A percentile compares a stretch with the other conserved stretches of the same genome.
phyloP scores from a whole-genome alignment of 2,113 vertebrate genomes.

The Lanius ludovicianus region DNA sequence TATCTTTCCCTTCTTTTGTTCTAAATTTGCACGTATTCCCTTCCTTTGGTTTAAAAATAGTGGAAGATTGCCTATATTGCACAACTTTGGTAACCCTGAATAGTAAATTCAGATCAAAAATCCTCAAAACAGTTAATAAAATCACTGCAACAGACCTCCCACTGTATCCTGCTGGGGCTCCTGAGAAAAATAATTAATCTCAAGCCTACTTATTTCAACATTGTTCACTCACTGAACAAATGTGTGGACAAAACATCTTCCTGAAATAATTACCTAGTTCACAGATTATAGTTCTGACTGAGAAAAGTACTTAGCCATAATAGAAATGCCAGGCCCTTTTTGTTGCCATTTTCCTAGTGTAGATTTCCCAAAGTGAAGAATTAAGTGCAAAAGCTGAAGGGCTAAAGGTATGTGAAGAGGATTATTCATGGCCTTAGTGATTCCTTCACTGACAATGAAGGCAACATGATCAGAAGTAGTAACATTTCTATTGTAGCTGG shows the following conservation, averaged over 20 bases:
- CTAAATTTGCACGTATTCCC: neutral
- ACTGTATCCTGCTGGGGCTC: constrained; percentile 22
- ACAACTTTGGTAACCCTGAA: neutral
- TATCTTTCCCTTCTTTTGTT: neutral
- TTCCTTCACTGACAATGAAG: neutral
- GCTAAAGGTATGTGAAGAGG: neutral
- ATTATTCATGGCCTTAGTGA: neutral
- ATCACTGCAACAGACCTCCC: constrained; percentile 8
- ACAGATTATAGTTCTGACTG: neutral
- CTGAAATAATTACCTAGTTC: constrained; percentile 24
- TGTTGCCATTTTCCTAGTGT: neutral
- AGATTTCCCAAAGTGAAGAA: neutral
- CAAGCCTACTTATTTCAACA: constrained; percentile 22
- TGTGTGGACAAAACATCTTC: neutral
- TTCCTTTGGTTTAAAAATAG: neutral
- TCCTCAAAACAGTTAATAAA: constrained; percentile 15
- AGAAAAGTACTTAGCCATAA: neutral
- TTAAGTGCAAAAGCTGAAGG: neutral
- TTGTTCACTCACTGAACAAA: constrained; percentile 24
- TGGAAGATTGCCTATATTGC: neutral
- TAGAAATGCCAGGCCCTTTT: neutral
- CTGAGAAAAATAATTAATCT: constrained; percentile 53
- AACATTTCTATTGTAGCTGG: neutral
- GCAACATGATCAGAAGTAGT: neutral
- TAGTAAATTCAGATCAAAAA: neutral